Evolutionary conservation across 1,140 invertebrate species (phyloP), one percentile per base, ranked within the genome.

Genomic region (Cotesia vestalis): DNA sequence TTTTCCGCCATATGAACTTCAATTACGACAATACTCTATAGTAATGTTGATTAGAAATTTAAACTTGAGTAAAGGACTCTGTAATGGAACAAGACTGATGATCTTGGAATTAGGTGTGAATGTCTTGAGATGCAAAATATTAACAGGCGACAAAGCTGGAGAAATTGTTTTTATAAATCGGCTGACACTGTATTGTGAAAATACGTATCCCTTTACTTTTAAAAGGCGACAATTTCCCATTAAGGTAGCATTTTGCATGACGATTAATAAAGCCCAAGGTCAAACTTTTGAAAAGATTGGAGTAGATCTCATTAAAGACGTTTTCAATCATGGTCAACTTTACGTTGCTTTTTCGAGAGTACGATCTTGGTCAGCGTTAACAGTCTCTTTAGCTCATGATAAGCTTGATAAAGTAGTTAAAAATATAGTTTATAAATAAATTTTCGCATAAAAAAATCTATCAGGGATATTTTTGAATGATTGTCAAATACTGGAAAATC

Each of bases 211-310:
- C 20, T 75, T 69, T 57, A 52, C 38, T 17, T 68, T 77, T 27
- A 57, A 72, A 67, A 64, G 78, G 53, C 17, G 68, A 20, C 78
- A 80, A 64, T 79, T 79, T 67, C 76, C 77, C 0, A 60, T 74
- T 38, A 73, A 76, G 74, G 72, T 89, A 1, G 86, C 88, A 20
- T 90, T 89, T 81, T 83, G 83, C 1, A 84, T 89, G 78, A 88
- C 85, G 85, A 55, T 55, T 4, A 55, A 88, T 73, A 87, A 90
- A 73, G 73, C 79, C 2, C 81, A 83, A 74, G 81, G 81, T 12
- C 78, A 80, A 75, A 79, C 81, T 20, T 74, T 79, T 75, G 67
- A 78, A 14, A 51, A 60, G 36, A 64, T 76, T 60, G 81, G 80
- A n/a, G 20, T 87, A 20, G 62, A 82, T 76, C 40, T 46, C 3